Evolutionary conservation across 1,140 invertebrate genomes (phyloP), one percentile per base, ranked within the genome.

Genomic region (Drosophila azteca): DNA sequence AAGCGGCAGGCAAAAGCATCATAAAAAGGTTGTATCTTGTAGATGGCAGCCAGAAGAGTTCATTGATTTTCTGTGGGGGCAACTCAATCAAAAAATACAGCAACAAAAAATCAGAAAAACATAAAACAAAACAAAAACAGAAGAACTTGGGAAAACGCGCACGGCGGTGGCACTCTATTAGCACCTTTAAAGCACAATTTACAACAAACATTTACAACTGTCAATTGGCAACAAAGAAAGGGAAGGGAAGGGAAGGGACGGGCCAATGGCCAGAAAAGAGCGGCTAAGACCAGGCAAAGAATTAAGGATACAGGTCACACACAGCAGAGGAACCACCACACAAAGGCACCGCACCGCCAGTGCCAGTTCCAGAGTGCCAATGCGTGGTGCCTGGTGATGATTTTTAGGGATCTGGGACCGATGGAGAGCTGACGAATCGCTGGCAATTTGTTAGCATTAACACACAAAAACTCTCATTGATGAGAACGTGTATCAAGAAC

Each of bases 201-300:
- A 88, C 83, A 87, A 79, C 84, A 80, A 83, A 89, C 88, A 90
- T 90, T 90, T 90, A 90, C 88, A 90, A 90, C 88, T 90, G 88
- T 90, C 88, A 90, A 90, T 90, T 90, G 79, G 83, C 85, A 84
- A 79, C 79, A 89, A 84, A 90, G 82, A 82, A 77, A 70, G 55
- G 45, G 41, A 52, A 61, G 44, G 15, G 26, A 61, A 45, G 6
- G 22, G 24, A 60, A 11, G 43, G 45, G 17, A 0, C 17, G 0
- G 17, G 24, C 62, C 45, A 63, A 24, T 39, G 35, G 35, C 35
- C 35, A 20, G 45, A 46, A 7, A 35, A 20, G 52, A 26, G 43
- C 65, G 52, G 26, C 41, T 43, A 15, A n/a, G 7, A 29, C 55
- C 58, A 62, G 53, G 48, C 54, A 35, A 62, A 68, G 76, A 77